Base-by-base conservation (phyloP, 2,888 invertebrate species). In the Dermolepida albohirtum region DNA sequence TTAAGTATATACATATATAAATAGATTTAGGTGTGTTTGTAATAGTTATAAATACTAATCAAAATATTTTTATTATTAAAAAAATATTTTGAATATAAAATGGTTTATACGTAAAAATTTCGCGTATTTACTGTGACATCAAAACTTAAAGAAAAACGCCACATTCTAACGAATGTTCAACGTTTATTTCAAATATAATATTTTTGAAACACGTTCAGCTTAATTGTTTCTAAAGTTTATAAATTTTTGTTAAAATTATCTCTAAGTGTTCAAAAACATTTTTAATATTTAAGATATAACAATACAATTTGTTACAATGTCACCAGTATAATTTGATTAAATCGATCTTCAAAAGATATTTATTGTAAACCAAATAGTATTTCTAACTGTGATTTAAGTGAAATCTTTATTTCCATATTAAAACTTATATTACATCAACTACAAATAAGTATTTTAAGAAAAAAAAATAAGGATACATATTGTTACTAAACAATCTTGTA, bases 361-460 rank as follows among this genome's bases (percentile, higher is more conserved):
- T 67, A 67, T 68, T 66, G 66, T 69, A 68, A 64, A 54, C 17
- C 44, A 69, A 69, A 66, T 67, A 72, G 79, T 79, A 79, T 78
- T 80, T 79, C 78, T 78, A 79, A 80, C 81, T 81, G 80, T 81
- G 81, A 80, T 80, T 79, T 75, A 76, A 78, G 75, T 76, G 74
- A 76, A 74, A 72, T 74, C 77, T 77, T 75, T 79, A 77, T 77
- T 78, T 78, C 78, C 78, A 75, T 76, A 78, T 75, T 64, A 50
- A 66, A 69, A 67, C 64, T 57, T 50, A 65, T 66, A 69, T 69
- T 66, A 65, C 64, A 40, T 59, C 22, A 67, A 39, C 55, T 34
- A 52, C 34, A 17, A 40, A 54, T 54, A 40, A 6, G 10, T 54
- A 39, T 54, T 54, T 39, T 11, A 17, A 40, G 17, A 40, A 6